phyloP scores from a whole-genome alignment of 1,140 invertebrate species.

The Drosophila lacertosa region DNA sequence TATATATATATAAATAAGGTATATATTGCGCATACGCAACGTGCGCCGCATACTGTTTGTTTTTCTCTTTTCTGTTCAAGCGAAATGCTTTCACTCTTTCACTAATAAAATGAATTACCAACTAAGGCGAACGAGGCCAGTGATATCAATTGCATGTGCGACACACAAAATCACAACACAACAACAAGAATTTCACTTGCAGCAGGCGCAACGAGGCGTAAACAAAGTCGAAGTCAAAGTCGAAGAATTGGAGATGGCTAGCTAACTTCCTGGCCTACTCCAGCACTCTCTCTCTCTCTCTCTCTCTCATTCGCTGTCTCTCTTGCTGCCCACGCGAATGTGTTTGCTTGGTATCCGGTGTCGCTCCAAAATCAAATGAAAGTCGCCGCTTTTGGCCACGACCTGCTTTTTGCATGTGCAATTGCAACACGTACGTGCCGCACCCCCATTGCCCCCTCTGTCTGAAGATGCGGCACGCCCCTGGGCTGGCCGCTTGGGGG shows the following conservation, averaged over 20 bases:
- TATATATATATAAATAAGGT: slow-evolving; percentile 19
- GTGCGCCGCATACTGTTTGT: slow-evolving; percentile 34
- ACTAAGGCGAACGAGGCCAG: slow-evolving; percentile 70
- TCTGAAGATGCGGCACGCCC: slow-evolving; percentile 52
- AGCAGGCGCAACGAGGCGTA: slow-evolving; percentile 57
- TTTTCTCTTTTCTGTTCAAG: slow-evolving; percentile 23
- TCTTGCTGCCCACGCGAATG: slow-evolving; percentile 26
- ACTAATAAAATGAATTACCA: slow-evolving; percentile 58
- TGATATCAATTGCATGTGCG: slow-evolving; percentile 80
- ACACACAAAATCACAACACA: slow-evolving; percentile 72
- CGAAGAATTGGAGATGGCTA: slow-evolving; percentile 5
- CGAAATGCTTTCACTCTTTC: slow-evolving; percentile 79
- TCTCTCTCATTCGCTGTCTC: slow-evolving; percentile 1
- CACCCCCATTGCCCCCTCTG: slow-evolving; percentile 14
- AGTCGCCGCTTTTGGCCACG: slow-evolving; percentile 51
- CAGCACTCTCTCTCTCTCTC: slow-evolving; percentile 5
- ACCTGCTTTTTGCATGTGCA: slow-evolving; percentile 73
- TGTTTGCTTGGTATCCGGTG: slow-evolving; percentile 57
- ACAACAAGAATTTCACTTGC: slow-evolving; percentile 46
- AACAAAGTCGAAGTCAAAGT: not conserved
- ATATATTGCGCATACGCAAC: slow-evolving; percentile 69
- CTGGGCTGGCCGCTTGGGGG: not conserved
- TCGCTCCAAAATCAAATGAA: slow-evolving; percentile 80
- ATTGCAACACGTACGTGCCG: slow-evolving; percentile 60
- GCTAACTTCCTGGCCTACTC: slow-evolving; percentile 23